These are phyloP conservation scores for Pterostichus madidus DNA, from an alignment of 2,888 invertebrate species.

Conservation along the genomic window DNA sequence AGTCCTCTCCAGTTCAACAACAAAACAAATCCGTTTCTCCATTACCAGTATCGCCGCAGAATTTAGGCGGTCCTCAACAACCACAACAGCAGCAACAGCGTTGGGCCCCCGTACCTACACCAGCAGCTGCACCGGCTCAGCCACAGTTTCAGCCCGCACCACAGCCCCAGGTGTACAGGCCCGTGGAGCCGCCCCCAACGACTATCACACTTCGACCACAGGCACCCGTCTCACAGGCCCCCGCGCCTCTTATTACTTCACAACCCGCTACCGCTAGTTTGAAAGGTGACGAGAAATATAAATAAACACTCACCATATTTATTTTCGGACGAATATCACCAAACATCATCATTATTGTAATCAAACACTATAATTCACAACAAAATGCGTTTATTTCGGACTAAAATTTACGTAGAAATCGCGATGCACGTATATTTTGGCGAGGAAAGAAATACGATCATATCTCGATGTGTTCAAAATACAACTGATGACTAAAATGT, in stretches of 20 bases:
- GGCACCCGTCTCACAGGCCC: conserved; percentile 87
- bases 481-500: no score
- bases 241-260: conserved; percentile 86
- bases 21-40: conserved; percentile 62
- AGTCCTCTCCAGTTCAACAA: conserved; percentile 66
- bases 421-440: conserved; percentile 76
- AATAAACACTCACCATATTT: no score
- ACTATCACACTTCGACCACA: conserved; percentile 86
- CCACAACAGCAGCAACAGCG: conserved; percentile 77
- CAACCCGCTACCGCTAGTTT: conserved; percentile 89
- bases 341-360: no score
- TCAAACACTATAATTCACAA: no score
- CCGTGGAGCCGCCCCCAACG: conserved; percentile 82
- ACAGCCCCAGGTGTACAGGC: conserved; percentile 70
- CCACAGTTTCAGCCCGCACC: conserved; percentile 69
- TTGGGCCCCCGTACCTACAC: conserved; percentile 78
- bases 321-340: no score
- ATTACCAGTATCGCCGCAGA: conserved; percentile 64
- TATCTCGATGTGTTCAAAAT: no score
- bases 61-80: conserved; percentile 59
- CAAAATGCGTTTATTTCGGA: no score
- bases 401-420: no score
- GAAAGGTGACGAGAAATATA: conserved; percentile 78
- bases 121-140: conserved; percentile 73
- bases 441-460: conserved; percentile 71